Evolutionary conservation across 1,140 invertebrate species (phyloP), one percentile per base, ranked within the genome.

Genomic region (Mizuhopecten yessoensis): DNA sequence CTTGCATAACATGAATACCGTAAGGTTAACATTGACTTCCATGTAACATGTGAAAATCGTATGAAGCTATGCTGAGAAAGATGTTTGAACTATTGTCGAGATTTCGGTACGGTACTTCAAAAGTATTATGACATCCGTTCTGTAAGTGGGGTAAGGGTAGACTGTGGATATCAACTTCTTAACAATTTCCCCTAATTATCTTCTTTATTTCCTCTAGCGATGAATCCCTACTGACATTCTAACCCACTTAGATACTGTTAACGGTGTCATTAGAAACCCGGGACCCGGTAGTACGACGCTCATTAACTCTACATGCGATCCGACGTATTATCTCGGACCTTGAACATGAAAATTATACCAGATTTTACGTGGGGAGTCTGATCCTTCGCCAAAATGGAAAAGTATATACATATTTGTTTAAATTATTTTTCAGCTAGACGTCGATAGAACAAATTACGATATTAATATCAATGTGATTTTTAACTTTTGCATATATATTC

Each of bases 161-260:
- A 75, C 23, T 13, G n/a, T 75, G 57, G 57, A 29, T 75, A 75
- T 75, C 57, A 75, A 75, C 57, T 75, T 75, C 57, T 75, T 75
- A 75, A 75, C 57, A 75, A 75, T 75, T 75, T 75, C 57, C 57
- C 57, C 57, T 75, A 75, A 75, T 75, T 75, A 75, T 75, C 57
- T 75, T 75, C 57, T 75, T 29, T 75, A 75, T 75, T 75, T 75
- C 57, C 57, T 75, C 57, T 29, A 75, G n/a, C 57, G 57, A 75
- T 75, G 57, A 75, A 75, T 75, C 57, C 57, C n/a, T 75, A 75
- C 23, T 75, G 57, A 75, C 57, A 75, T 75, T 75, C 57, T 75
- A 75, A 75, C 57, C 57, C 57, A 75, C 57, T 29, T 75, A 75
- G 3, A 75, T 13, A 39, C 36, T 39, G 36, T 39, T 39, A 75